Base-by-base conservation (phyloP, 2,113 vertebrate genomes). In the Gasterosteus nipponicus region DNA sequence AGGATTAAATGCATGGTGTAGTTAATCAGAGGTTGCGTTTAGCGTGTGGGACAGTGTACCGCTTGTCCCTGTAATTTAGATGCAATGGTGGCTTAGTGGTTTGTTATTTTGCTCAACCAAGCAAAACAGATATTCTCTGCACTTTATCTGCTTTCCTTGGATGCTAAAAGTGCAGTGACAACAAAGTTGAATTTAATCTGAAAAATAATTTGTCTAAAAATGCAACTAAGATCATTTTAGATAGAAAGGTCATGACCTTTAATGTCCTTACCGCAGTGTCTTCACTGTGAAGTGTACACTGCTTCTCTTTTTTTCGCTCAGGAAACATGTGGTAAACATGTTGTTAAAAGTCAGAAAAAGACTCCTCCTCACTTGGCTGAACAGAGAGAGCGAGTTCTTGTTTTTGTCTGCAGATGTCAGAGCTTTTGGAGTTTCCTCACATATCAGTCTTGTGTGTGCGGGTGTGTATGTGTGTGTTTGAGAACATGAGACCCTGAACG, bases 311-410 rank as follows among this genome's bases (percentile, higher is more conserved):
- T 81, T 85, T 84, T 74, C 1, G 5, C 35, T 38, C 73, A 51
- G 78, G 79, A 86, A 88, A 82, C 85, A 49, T 29, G 53, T 51
- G 15, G 73, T 75, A 86, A 91, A 89, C 90, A 87, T 79, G 76
- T 79, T 88, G 85, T 56, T 83, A 58, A 69, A 84, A 87, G 81
- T 87, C 77, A 81, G 49, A 73, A 6, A 49, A 46, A 70, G 72
- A 75, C 80, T 88, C 91, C 87, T 78, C 87, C 90, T 83, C 68
- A 47, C 29, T 81, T 86, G 86, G 83, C 80, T 54, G 63, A 14
- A 71, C 54, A 73, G 0, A 31, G 49, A 46, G 74, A 73, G 72
- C 1, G n/a, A 81, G 81, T 91, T 89, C 66, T 82, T 86, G 71
- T 87, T 75, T 82, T 82, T 73, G 63, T 64, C 82, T 85, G 86